Percentiles rank a stretch among this genome's conserved stretches.
These are phyloP conservation scores for Synanthedon myopaeformis DNA, from an alignment of 2,888 invertebrate species.

Conservation along the genomic window DNA sequence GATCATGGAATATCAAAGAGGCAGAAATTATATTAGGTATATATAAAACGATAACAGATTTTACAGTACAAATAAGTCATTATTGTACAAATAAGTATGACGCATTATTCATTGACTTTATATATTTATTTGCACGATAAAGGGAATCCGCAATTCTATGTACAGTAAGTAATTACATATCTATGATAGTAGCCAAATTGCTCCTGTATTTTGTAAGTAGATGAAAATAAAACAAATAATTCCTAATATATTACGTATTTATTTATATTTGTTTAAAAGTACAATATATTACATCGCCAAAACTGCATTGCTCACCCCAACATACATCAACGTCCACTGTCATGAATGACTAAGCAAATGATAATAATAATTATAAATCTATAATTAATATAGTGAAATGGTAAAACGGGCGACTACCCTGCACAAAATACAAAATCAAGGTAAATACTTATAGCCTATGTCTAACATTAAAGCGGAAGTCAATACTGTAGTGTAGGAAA, in stretches of 20 bases:
- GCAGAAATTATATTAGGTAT: too few species aligned
- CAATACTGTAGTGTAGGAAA: slow-evolving; percentile 63
- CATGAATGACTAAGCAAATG: slow-evolving; percentile 63
- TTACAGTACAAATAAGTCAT: too few species aligned
- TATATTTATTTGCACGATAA: too few species aligned
- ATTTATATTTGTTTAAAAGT: slow-evolving; percentile 68
- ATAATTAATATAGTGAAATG: slow-evolving; percentile 18
- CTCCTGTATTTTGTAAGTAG: too few species aligned
- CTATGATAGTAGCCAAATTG: too few species aligned
- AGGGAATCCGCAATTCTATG: too few species aligned
- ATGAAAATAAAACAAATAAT: slow-evolving; percentile 21
- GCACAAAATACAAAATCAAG: slow-evolving; percentile 65
- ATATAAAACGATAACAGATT: too few species aligned
- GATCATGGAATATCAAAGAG: too few species aligned
- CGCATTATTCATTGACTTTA: too few species aligned
- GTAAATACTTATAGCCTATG: slow-evolving; percentile 53
- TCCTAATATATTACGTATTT: slow-evolving; percentile 68
- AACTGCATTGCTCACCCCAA: slow-evolving; percentile 48
- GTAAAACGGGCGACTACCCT: slow-evolving; percentile 51
- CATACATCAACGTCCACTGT: slow-evolving; percentile 51
- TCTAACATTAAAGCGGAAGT: slow-evolving; percentile 57
- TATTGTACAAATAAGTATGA: too few species aligned
- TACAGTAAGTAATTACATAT: too few species aligned
- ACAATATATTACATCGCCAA: slow-evolving; percentile 69
- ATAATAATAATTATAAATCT: slow-evolving; percentile 17